Conservation (phyloP, 2,113 vertebrate genomes). For the Nothoprocta pentlandii region DNA sequence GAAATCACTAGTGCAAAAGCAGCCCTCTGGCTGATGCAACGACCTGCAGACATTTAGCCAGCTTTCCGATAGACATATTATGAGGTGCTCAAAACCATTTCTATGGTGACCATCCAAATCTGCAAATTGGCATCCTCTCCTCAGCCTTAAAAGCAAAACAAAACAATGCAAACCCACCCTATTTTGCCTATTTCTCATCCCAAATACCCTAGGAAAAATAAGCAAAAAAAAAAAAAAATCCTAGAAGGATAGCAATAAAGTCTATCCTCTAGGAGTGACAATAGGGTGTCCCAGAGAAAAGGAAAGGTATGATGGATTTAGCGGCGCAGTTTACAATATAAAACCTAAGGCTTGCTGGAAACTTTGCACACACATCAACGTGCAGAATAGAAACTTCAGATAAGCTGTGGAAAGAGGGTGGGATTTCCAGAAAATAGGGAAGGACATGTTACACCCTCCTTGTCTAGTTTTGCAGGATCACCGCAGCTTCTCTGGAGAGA, state of each 20-base stretch:
- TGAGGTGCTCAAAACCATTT: background rate
- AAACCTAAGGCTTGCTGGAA: background rate
- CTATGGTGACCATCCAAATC: background rate
- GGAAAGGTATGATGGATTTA: background rate
- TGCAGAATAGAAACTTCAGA: constrained; percentile 70
- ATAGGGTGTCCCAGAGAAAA: background rate
- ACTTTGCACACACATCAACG: constrained; percentile 26
- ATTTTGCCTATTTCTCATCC: background rate
- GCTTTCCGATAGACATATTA: background rate
- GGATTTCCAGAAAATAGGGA: constrained; percentile 84
- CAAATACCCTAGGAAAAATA: background rate
- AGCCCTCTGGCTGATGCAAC: fast-evolving
- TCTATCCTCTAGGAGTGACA: background rate
- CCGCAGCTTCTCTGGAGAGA: constrained; percentile 66
- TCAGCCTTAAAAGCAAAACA: background rate
- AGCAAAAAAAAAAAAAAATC: background rate
- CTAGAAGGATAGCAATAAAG: background rate
- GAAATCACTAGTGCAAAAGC: fast-evolving
- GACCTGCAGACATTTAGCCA: background rate
- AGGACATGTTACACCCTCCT: constrained; percentile 69
- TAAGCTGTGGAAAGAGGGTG: constrained; percentile 63
- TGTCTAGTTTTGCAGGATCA: constrained; percentile 77
- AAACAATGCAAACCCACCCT: background rate
- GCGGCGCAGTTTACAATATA: background rate
- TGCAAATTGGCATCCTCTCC: background rate